phyloP scores from a whole-genome alignment of 2,797 vertebrate species.

The Botia kubotai region DNA sequence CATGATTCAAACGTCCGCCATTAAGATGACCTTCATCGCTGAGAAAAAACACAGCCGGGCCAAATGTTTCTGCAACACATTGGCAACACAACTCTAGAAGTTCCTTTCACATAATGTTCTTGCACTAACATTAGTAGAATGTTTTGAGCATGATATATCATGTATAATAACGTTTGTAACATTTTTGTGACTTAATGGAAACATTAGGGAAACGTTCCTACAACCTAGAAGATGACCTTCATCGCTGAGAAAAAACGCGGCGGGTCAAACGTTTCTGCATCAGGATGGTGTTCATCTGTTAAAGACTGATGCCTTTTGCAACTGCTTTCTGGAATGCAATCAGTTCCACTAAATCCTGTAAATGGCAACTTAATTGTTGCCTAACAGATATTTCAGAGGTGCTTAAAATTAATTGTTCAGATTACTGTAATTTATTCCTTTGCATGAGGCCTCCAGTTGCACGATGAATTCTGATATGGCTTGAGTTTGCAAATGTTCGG shows the following conservation, averaged over 20 bases:
- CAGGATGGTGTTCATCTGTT: too few species aligned
- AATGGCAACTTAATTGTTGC: conserved; percentile 29
- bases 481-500: background rate
- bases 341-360: background rate
- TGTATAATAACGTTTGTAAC: too few species aligned
- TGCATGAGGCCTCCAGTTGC: background rate
- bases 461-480: background rate
- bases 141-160: too few species aligned
- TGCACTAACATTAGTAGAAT: too few species aligned
- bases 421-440: conserved; percentile 3
- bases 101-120: too few species aligned
- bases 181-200: too few species aligned
- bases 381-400: conserved; percentile 4
- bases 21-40: background rate
- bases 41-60: background rate
- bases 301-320: conserved; percentile 3
- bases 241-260: too few species aligned
- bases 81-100: background rate
- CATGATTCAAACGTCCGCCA: background rate
- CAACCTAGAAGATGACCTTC: too few species aligned
- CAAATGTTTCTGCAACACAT: background rate
- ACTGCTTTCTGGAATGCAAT: conserved; percentile 7
- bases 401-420: conserved; percentile 9
- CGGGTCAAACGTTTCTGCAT: too few species aligned
- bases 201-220: too few species aligned